phyloP scores from a whole-genome alignment of 2,113 vertebrate species.

The Alethe castanea region DNA sequence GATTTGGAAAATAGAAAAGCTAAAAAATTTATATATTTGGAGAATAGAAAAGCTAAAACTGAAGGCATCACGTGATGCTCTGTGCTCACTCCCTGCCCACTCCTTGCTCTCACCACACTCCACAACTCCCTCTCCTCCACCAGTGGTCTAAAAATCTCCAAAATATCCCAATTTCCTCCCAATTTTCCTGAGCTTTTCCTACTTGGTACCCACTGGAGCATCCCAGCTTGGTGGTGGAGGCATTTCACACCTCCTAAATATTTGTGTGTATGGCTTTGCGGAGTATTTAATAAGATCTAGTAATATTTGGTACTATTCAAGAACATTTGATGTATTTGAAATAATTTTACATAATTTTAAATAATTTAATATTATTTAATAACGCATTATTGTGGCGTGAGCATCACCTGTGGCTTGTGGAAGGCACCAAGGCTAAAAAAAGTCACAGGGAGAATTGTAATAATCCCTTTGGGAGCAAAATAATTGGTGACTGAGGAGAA shows the following conservation, averaged over 20 bases:
- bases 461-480: neutral
- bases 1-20: too few species aligned
- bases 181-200: neutral
- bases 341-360: neutral
- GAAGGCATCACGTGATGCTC: too few species aligned
- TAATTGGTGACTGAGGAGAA: neutral
- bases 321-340: neutral
- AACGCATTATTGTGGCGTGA: accelerated
- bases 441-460: neutral
- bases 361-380: neutral
- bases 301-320: neutral
- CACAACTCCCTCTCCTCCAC: neutral
- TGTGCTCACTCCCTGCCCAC: too few species aligned
- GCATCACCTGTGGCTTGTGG: neutral
- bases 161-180: neutral
- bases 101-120: too few species aligned
- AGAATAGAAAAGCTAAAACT: too few species aligned
- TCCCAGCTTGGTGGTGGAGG: neutral
- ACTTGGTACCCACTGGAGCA: neutral
- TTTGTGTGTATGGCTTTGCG: neutral
- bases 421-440: neutral
- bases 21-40: too few species aligned
- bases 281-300: neutral
- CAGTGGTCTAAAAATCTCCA: neutral
- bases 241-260: neutral